phyloP scores from a whole-genome alignment of 2,113 vertebrate genomes.

The Pica pica region DNA sequence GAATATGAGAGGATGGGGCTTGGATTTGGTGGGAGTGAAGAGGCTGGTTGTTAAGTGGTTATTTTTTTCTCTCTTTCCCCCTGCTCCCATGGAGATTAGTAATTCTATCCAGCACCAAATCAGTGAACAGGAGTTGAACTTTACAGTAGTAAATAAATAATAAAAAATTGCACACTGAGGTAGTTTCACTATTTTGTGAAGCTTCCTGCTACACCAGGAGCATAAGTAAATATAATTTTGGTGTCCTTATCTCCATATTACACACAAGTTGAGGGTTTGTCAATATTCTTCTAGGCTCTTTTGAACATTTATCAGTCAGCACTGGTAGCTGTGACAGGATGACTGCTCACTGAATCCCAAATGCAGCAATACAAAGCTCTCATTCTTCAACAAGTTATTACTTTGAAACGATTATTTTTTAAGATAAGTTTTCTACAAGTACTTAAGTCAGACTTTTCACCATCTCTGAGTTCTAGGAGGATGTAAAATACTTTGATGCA shows the following conservation, averaged over 20 bases:
- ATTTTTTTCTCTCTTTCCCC: background rate
- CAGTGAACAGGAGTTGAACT: background rate
- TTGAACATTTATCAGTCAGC: slow-evolving; percentile 72
- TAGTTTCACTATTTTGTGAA: slow-evolving; percentile 24
- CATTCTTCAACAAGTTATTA: slow-evolving; percentile 73
- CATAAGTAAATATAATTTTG: slow-evolving; percentile 69
- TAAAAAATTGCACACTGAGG: background rate
- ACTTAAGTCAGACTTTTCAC: slow-evolving; percentile 43
- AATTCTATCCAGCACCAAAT: background rate
- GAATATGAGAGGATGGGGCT: background rate
- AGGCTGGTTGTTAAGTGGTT: background rate
- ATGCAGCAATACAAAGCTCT: slow-evolving; percentile 49
- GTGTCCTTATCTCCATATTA: slow-evolving; percentile 70
- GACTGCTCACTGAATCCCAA: slow-evolving; percentile 64
- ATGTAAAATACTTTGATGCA: slow-evolving; percentile 60
- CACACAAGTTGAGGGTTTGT: slow-evolving; percentile 69
- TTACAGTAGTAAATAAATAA: background rate
- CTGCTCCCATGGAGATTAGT: background rate
- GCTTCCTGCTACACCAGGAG: slow-evolving; percentile 10
- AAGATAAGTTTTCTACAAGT: slow-evolving; percentile 64
- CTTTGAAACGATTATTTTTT: slow-evolving; percentile 68
- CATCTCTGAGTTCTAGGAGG: slow-evolving; percentile 30
- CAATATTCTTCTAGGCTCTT: slow-evolving; percentile 69
- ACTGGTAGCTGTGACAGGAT: slow-evolving; percentile 64
- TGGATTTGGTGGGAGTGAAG: background rate